phyloP scores from a whole-genome alignment of 2,797 vertebrate species.

The Balearica regulorum region DNA sequence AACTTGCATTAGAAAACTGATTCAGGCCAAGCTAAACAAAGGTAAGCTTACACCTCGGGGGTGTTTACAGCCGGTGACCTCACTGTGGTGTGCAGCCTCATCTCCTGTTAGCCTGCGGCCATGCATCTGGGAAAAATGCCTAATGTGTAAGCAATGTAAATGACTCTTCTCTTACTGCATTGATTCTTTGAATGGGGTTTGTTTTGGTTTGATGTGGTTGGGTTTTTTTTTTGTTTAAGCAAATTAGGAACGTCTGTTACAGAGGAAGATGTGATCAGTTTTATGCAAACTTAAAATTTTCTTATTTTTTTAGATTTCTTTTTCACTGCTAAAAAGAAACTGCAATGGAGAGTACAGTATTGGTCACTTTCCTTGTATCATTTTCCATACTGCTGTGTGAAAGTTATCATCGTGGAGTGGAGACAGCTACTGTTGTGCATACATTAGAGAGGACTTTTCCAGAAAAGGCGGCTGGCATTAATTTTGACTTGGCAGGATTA shows the following conservation, averaged over 20 bases:
- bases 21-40: not conserved
- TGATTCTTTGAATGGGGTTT: not conserved
- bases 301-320: not conserved
- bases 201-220: not conserved
- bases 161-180: not conserved
- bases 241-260: accelerated
- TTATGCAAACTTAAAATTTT: not conserved
- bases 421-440: slow-evolving; percentile 56
- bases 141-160: not conserved
- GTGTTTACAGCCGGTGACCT: not conserved
- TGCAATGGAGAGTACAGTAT: slow-evolving; percentile 58
- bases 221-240: not conserved
- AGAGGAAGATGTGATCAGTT: accelerated
- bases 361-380: slow-evolving; percentile 34
- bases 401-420: slow-evolving; percentile 54
- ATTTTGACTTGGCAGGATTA: slow-evolving; percentile 75
- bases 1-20: not conserved
- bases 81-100: not conserved
- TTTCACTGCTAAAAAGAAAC: slow-evolving; percentile 10
- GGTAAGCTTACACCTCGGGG: not conserved
- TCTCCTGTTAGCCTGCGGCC: not conserved
- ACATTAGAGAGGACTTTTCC: slow-evolving; percentile 59
- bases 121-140: not conserved
- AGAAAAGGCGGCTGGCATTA: slow-evolving; percentile 70
- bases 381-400: slow-evolving; percentile 51